Base-by-base conservation (phyloP, 2,113 vertebrate species). In the Mionectes macconnelli region DNA sequence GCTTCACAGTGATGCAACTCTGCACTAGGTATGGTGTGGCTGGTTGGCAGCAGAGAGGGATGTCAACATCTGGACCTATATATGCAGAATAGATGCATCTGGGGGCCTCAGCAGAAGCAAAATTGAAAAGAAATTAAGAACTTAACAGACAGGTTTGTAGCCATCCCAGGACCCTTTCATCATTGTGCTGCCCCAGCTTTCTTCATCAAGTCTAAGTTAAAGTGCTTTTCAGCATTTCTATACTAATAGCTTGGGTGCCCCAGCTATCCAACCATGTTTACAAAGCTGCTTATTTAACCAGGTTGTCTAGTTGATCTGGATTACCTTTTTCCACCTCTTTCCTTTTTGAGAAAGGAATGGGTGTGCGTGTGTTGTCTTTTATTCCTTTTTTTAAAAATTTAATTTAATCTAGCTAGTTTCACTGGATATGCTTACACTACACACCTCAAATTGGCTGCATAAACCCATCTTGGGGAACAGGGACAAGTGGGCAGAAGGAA, bases 11-110 rank as follows among this genome's bases (percentile, higher is more conserved):
- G 14, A 7, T 21, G 15, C 25, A 66, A 7, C 2, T 47, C 27
- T 17, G 14, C 13, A 10, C 0, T 6, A 0, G 0, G 2, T 55
- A 9, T 13, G 5, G 33, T 47, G 6, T 31, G 33, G 6, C 17
- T 83, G 7, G 10, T 56, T 15, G 24, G 14, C 2, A 10, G 18
- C 47, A 90, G 45, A 69, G 31, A 52, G 2, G 1, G 3, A 0
- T 37, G 31, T 40, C 31, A 40, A 27, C 5, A 14, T 39, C 19
- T 18, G 42, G 33, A 77, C 12, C 2, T 62, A 37, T 12, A 8
- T 5, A 9, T 4, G 10, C 10, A 68, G 33, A 30, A n/a, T 20
- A 63, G 57, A 67, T 12, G 10, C 10, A n/a, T 16, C 25, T n/a
- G 28, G 52, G 6, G 8, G 8, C 20, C 23, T 84, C 35, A 70